A percentile compares a stretch with the other conserved stretches of the same genome.
These are phyloP conservation scores for Halcyon malimbica DNA, from an alignment of 2,113 vertebrate genomes.

Conservation along the genomic window DNA sequence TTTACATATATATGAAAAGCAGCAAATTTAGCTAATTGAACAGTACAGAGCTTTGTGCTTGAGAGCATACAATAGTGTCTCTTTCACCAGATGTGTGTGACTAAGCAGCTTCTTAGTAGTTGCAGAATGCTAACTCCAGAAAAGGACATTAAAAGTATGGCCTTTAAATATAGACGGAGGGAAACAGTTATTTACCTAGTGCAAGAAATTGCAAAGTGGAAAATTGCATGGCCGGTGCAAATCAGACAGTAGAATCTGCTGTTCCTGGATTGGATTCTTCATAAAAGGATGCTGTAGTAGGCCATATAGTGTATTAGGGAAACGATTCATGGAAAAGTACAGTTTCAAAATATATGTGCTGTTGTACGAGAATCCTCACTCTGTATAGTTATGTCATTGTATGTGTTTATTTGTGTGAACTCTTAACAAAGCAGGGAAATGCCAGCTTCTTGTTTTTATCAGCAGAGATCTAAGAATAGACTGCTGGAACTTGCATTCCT, in stretches of 20 bases:
- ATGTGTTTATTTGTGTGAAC: not conserved
- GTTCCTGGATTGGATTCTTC: not conserved
- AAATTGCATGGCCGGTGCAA: not conserved
- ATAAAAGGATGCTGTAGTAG: not conserved
- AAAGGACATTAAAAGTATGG: not conserved
- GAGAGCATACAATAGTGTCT: not conserved
- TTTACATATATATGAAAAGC: not conserved
- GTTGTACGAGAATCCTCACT: not conserved
- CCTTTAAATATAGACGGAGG: not conserved
- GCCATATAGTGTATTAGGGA: not conserved
- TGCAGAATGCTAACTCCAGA: not conserved
- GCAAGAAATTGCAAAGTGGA: not conserved
- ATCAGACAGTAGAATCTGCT: not conserved
- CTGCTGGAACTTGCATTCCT: not conserved
- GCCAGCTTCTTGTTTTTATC: not conserved
- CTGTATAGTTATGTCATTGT: not conserved
- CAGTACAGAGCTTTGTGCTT: not conserved
- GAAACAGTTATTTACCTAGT: not conserved
- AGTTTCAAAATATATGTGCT: not conserved
- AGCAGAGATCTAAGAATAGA: not conserved
- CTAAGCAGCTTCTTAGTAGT: conserved; percentile 6
- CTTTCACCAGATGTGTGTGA: not conserved
- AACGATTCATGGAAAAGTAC: not conserved
- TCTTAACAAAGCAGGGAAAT: not conserved
- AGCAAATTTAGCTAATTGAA: conserved; percentile 3